Percentiles rank a stretch among this genome's conserved stretches.
Conservation (phyloP, 2,888 invertebrate species). For the Coelinius sp. region DNA sequence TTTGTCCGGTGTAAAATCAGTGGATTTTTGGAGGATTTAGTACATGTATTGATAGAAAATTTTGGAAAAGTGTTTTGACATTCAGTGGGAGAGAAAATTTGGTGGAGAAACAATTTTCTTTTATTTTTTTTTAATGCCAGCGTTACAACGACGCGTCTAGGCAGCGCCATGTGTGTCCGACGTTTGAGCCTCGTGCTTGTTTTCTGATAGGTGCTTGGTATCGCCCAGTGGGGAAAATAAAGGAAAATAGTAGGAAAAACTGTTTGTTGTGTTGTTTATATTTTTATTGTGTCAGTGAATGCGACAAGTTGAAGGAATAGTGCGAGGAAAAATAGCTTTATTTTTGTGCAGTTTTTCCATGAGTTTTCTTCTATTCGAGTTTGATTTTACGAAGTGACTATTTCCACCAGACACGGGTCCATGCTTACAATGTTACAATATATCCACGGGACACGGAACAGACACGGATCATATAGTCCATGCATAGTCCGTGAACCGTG, state of each 20-base stretch:
- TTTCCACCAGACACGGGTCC: too few relatives aligned
- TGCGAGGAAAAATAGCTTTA: not conserved
- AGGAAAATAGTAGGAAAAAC: not conserved
- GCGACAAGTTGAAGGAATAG: not conserved
- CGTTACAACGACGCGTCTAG: slow-evolving; percentile 33
- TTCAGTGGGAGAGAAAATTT: not conserved
- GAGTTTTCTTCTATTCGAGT: not conserved
- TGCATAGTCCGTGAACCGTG: too few relatives aligned
- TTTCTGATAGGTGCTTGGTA: slow-evolving; percentile 35
- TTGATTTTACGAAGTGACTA: too few relatives aligned
- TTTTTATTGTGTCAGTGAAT: slow-evolving; percentile 7
- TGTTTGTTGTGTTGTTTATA: not conserved
- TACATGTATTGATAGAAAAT: too few relatives aligned
- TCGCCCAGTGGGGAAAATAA: not conserved
- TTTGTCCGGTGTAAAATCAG: too few relatives aligned
- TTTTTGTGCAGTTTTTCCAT: not conserved
- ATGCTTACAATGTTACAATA: too few relatives aligned
- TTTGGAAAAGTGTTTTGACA: not conserved
- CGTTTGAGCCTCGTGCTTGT: slow-evolving; percentile 37
- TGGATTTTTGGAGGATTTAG: too few relatives aligned
- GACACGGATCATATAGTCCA: too few relatives aligned
- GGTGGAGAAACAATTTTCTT: not conserved
- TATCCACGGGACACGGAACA: too few relatives aligned
- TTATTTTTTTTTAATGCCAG: slow-evolving; percentile 15
- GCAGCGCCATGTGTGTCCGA: slow-evolving; percentile 40